Evolutionary conservation across 1,140 invertebrate species (phyloP).

Genomic region (Rhynchophorus ferrugineus): DNA sequence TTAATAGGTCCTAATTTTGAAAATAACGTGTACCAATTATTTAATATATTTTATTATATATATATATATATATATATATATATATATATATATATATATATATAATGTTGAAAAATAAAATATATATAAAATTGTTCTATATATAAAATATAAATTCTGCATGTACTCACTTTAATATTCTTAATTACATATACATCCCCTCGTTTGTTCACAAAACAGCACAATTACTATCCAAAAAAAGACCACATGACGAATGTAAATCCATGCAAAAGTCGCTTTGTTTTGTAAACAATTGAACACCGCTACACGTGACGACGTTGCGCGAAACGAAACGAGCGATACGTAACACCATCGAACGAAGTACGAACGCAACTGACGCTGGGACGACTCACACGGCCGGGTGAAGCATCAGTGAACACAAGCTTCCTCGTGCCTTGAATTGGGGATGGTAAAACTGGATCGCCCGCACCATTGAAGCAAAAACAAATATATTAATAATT

Average conservation of each 20-base stretch:
- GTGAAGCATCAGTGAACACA: background rate
- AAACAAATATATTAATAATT: too few species aligned
- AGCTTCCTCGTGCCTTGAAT: background rate
- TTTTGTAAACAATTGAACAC: background rate
- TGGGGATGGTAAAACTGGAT: background rate
- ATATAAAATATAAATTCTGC: too few species aligned
- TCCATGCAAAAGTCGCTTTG: background rate
- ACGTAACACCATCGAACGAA: background rate
- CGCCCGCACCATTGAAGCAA: background rate
- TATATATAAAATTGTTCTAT: too few species aligned
- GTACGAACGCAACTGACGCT: background rate
- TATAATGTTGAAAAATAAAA: too few species aligned
- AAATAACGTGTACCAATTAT: too few species aligned
- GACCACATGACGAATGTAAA: background rate
- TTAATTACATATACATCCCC: too few species aligned
- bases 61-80: too few species aligned
- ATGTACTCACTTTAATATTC: too few species aligned
- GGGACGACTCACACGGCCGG: background rate
- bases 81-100: too few species aligned
- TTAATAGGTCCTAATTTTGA: too few species aligned
- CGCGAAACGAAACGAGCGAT: background rate
- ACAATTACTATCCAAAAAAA: background rate
- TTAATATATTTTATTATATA: too few species aligned
- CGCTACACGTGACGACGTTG: background rate
- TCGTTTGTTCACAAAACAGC: constrained; percentile 1